phyloP scores from a whole-genome alignment of 2,797 vertebrate species.

The Manis crassicaudata region DNA sequence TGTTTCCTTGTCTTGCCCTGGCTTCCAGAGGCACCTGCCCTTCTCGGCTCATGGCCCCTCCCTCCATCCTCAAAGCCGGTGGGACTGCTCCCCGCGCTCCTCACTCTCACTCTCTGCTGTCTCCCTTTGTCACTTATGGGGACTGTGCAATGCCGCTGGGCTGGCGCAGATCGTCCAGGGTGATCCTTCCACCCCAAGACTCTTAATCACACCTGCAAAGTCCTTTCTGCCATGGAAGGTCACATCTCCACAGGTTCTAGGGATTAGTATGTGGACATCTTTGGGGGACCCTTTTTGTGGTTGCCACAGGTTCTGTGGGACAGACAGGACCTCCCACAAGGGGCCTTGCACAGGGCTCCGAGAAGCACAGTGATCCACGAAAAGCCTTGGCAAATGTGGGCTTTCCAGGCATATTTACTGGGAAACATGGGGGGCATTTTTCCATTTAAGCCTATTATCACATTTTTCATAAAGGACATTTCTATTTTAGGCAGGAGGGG shows the following conservation, averaged over 20 bases:
- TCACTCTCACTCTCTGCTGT: background rate
- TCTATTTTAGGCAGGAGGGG: background rate
- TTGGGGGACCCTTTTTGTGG: background rate
- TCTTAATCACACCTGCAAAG: background rate
- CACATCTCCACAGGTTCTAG: background rate
- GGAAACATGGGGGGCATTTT: background rate
- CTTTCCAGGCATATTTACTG: background rate
- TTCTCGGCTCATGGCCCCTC: background rate
- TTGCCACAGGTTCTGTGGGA: rapidly evolving
- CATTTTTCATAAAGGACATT: background rate
- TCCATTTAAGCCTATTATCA: background rate
- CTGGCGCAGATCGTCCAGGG: background rate
- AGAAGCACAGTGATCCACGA: background rate
- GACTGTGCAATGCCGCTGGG: background rate
- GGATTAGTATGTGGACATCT: rapidly evolving
- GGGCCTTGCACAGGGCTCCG: background rate
- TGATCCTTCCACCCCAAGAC: background rate
- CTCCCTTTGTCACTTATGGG: background rate
- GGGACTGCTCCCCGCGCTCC: background rate
- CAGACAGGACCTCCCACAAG: background rate
- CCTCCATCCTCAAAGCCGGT: background rate
- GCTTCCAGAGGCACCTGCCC: background rate
- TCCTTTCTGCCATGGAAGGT: background rate
- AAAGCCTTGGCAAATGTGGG: background rate
- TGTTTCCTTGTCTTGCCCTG: background rate